Evolutionary conservation across 2,888 invertebrate species (phyloP), one percentile per base, ranked within the genome.

Genomic region (Ceratothoa steindachneri): DNA sequence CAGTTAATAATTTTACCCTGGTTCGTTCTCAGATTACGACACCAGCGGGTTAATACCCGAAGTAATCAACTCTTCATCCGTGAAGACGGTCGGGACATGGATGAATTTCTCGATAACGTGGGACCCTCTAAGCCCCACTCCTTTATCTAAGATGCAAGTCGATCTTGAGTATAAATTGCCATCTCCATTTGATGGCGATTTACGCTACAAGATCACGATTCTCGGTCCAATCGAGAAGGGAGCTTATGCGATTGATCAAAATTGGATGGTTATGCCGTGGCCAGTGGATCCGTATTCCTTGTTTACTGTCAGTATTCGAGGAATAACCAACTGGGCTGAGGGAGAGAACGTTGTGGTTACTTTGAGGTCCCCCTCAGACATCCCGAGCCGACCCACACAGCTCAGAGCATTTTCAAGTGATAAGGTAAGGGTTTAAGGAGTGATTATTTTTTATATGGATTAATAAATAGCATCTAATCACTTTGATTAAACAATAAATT

Each of bases 71-170:
- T 84, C 87, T 1, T 86, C 87, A 0, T 89, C 90, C 0, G 89
- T 97, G 71, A 84, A 84, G 66, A 66, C 71, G 1, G 89, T 94
- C 2, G 95, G 95, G 0, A 88, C 88, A 19, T 93, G 91, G 89
- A 88, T 91, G 77, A 87, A 88, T 52, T 96, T 96, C 83, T 92
- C 91, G 81, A 88, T 97, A 55, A 90, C 90, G 1, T 97, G 96
- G 96, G 86, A 89, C 22, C 89, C 91, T 0, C 88, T 91, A 0
- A 85, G 85, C 0, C 89, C 89, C 70, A 90, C 92, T 2, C 93
- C 92, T 82, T 55, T 77, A 27, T 69, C 66, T 5, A 30, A 69
- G 9, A 70, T 79, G 12, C 22, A 67, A 7, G 74, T 74, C 41
- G 72, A 79, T 15, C 72, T 76, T 51, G 53, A 29, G 28, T n/a